Conservation (phyloP, 1,140 invertebrate species). For the Drosophila pseudoananassae region DNA sequence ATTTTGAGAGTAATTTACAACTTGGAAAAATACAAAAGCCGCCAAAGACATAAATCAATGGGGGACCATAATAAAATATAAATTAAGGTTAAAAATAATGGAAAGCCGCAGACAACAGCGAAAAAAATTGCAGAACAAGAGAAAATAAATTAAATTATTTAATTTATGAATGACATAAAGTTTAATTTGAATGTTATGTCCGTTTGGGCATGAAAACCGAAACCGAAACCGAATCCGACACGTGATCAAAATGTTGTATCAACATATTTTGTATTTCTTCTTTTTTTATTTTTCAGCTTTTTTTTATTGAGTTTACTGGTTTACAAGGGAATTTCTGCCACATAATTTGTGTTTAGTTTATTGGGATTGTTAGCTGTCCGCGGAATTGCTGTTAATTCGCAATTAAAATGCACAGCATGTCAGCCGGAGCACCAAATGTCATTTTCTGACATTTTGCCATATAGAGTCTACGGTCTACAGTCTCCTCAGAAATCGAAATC, state of each 20-base stretch:
- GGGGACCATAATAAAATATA: slow-evolving; percentile 48
- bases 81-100: slow-evolving; percentile 49
- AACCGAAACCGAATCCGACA: slow-evolving; percentile 40
- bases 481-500: background rate
- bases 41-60: slow-evolving; percentile 59
- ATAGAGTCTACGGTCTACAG: background rate
- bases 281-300: background rate
- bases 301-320: background rate
- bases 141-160: slow-evolving; percentile 31
- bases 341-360: slow-evolving; percentile 67
- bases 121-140: background rate
- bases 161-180: slow-evolving; percentile 77
- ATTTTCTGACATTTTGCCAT: slow-evolving; percentile 23
- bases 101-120: slow-evolving; percentile 13
- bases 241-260: slow-evolving; percentile 69
- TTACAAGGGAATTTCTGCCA: slow-evolving; percentile 16
- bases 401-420: slow-evolving; percentile 79
- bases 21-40: slow-evolving; percentile 49
- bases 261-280: slow-evolving; percentile 1
- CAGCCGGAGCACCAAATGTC: slow-evolving; percentile 42
- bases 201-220: slow-evolving; percentile 40
- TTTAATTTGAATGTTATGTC: slow-evolving; percentile 80
- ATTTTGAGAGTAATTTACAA: slow-evolving; percentile 45
- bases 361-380: slow-evolving; percentile 74
- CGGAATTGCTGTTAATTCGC: slow-evolving; percentile 67